These are phyloP conservation scores for Anoplophora glabripennis DNA, from an alignment of 1,140 invertebrate genomes.

Conservation along the genomic window DNA sequence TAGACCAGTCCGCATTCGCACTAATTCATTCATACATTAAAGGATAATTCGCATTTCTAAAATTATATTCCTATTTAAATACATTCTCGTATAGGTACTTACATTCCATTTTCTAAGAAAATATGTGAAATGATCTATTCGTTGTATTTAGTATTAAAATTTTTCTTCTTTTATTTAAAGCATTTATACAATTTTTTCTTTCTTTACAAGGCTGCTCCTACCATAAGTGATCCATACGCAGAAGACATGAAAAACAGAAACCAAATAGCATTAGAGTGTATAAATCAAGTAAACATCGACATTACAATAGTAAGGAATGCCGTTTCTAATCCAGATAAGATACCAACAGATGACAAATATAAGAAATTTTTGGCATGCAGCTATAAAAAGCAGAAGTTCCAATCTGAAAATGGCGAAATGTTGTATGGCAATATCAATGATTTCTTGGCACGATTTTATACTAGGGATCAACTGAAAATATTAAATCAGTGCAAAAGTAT, in stretches of 20 bases:
- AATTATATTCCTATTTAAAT: no score
- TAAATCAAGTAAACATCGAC: conserved; percentile 24
- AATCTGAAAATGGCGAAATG: conserved; percentile 27
- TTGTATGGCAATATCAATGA: conserved; percentile 11
- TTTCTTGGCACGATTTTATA: conserved; percentile 20
- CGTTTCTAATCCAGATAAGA: conserved; percentile 6
- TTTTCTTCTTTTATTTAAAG: no score
- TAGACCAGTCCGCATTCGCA: no score
- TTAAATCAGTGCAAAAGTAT: conserved; percentile 20
- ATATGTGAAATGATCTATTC: no score
- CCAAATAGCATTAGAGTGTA: conserved; percentile 23
- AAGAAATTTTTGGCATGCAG: conserved; percentile 33
- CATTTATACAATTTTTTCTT: neutral
- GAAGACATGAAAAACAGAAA: conserved; percentile 10
- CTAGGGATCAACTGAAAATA: conserved; percentile 4
- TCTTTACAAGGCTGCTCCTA: neutral
- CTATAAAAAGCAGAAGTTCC: conserved; percentile 35
- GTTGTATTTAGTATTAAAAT: no score
- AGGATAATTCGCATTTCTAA: no score
- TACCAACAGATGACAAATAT: conserved; percentile 24
- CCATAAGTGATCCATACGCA: neutral
- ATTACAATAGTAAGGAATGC: conserved; percentile 16
- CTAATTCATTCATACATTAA: no score
- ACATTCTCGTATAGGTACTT: no score
- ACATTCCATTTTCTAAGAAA: no score